These are phyloP conservation scores for Dipodomys stephensi DNA, from an alignment of 2,113 vertebrate species.

Conservation along the genomic window DNA sequence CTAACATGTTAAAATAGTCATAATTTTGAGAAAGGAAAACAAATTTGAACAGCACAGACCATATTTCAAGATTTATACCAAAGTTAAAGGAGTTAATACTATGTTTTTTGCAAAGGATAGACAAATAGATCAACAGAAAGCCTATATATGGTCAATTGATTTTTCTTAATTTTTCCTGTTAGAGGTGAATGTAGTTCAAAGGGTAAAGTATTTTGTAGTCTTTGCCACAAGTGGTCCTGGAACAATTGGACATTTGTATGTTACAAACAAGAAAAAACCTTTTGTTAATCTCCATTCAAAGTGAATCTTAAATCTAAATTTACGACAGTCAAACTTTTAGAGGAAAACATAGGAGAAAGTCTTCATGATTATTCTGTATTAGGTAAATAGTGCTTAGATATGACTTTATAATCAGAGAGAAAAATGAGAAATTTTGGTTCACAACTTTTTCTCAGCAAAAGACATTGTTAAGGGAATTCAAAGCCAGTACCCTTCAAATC, in stretches of 20 bases:
- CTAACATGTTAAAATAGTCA: neutral
- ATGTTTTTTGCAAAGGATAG: neutral
- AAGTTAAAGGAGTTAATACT: neutral
- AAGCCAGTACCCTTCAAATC: neutral
- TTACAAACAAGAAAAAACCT: neutral
- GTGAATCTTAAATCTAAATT: neutral
- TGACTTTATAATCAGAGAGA: conserved; percentile 25
- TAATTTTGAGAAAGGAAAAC: conserved; percentile 1
- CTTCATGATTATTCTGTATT: neutral
- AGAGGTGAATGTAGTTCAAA: neutral
- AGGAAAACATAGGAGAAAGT: neutral
- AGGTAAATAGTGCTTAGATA: neutral
- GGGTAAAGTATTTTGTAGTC: neutral
- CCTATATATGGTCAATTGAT: neutral
- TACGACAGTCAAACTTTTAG: neutral
- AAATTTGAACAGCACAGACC: neutral
- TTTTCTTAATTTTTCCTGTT: neutral
- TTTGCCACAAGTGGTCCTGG: neutral
- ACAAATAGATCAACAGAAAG: neutral
- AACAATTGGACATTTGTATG: neutral
- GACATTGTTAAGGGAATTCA: neutral
- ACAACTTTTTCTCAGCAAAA: neutral
- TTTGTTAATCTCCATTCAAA: neutral
- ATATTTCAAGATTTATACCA: conserved; percentile 1
- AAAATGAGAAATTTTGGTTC: neutral